Percentiles rank a stretch among this genome's conserved stretches.
Conservation (phyloP, 1,140 invertebrate species). For the Antheraea pernyi region DNA sequence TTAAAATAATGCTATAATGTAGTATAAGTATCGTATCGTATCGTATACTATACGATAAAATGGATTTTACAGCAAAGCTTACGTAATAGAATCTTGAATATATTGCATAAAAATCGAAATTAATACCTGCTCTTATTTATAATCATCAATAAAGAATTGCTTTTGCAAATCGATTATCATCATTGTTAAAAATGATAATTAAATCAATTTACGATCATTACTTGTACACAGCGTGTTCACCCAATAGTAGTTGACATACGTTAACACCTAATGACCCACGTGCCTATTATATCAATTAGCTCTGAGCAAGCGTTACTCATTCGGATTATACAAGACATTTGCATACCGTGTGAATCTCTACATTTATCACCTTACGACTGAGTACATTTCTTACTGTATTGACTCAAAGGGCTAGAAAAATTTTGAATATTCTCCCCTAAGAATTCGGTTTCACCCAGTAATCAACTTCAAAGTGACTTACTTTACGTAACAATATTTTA, state of each 20-base stretch:
- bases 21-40: too few relatives aligned
- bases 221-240: not conserved
- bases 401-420: not conserved
- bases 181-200: too few relatives aligned
- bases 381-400: not conserved
- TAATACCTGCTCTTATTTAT: too few relatives aligned
- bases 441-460: too few relatives aligned
- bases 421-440: too few relatives aligned
- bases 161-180: not conserved
- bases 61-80: too few relatives aligned
- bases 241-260: not conserved
- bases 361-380: not conserved
- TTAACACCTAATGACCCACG: conserved; percentile 6
- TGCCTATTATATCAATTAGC: conserved; percentile 11
- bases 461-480: too few relatives aligned
- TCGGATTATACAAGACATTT: not conserved
- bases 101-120: too few relatives aligned
- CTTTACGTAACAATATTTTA: too few relatives aligned
- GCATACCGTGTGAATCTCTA: conserved; percentile 5
- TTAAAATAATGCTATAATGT: too few relatives aligned
- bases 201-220: not conserved
- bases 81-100: too few relatives aligned
- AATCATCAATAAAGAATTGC: not conserved
- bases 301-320: not conserved
- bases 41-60: too few relatives aligned